Conservation (phyloP, 1,140 invertebrate genomes). For the Drosophila paulistorum region DNA sequence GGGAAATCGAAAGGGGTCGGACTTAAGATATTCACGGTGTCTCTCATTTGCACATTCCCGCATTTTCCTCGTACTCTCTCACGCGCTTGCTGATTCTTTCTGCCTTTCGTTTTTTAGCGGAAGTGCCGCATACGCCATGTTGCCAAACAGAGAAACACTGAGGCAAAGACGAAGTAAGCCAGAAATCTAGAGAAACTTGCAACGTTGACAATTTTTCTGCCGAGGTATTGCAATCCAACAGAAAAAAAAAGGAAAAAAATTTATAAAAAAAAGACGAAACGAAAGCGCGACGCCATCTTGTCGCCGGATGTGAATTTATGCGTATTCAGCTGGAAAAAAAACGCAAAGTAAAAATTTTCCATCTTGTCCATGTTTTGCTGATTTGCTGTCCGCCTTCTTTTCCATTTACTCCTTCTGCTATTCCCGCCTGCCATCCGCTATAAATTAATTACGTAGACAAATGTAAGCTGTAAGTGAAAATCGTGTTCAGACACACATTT, state of each 20-base stretch:
- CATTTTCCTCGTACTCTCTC: background rate
- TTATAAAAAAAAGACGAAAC: background rate
- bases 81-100: background rate
- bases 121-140: constrained; percentile 22
- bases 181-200: constrained; percentile 23
- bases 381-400: constrained; percentile 50
- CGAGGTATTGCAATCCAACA: constrained; percentile 29
- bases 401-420: background rate
- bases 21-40: constrained; percentile 20
- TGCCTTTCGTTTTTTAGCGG: constrained; percentile 7
- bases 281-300: constrained; percentile 41
- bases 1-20: background rate
- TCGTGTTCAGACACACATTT: constrained; percentile 24
- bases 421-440: background rate
- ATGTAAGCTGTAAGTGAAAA: constrained; percentile 15
- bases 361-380: constrained; percentile 31
- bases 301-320: constrained; percentile 68
- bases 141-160: constrained; percentile 13
- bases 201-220: constrained; percentile 47
- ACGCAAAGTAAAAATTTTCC: constrained; percentile 15
- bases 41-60: constrained; percentile 21
- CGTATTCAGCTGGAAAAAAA: constrained; percentile 55
- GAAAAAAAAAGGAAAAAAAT: background rate
- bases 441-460: constrained; percentile 62
- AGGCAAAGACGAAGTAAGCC: background rate